These are phyloP conservation scores for Hybos culiciformis DNA, from an alignment of 2,888 invertebrate species.

Conservation along the genomic window DNA sequence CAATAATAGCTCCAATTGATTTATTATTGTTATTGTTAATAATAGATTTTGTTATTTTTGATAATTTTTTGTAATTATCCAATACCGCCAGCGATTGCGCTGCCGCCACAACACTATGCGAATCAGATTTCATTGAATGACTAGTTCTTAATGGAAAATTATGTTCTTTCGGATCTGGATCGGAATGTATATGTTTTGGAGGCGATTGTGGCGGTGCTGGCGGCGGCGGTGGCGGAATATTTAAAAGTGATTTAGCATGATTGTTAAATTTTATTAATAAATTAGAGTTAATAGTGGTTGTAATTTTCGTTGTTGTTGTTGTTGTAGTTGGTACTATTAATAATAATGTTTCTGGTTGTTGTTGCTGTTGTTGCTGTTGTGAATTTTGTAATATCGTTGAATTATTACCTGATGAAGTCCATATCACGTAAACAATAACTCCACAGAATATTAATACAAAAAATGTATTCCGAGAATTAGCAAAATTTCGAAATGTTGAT, in stretches of 20 bases:
- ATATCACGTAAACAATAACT: constrained; percentile 21
- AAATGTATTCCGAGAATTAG: constrained; percentile 17
- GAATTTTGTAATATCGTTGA: constrained; percentile 5
- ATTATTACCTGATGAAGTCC: constrained; percentile 21
- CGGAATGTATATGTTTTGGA: constrained; percentile 2
- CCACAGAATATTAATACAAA: constrained; percentile 17
- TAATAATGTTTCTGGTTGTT: not conserved
- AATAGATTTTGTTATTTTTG: no score
- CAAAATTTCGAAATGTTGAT: no score
- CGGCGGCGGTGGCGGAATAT: not conserved
- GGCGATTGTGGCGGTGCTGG: constrained; percentile 1
- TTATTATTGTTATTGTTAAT: no score
- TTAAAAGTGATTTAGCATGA: constrained; percentile 5
- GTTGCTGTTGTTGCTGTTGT: not conserved
- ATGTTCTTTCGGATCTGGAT: no score
- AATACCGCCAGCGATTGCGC: constrained; percentile 7
- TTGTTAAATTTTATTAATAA: no score
- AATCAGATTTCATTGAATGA: no score
- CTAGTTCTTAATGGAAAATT: no score
- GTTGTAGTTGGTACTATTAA: not conserved
- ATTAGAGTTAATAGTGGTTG: not conserved
- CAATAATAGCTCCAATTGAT: no score
- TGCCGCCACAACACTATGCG: constrained; percentile 5
- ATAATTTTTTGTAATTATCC: no score
- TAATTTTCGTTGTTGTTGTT: not conserved